Evolutionary conservation across 2,113 vertebrate genomes (phyloP).

Genomic region (Pardalotus punctatus): DNA sequence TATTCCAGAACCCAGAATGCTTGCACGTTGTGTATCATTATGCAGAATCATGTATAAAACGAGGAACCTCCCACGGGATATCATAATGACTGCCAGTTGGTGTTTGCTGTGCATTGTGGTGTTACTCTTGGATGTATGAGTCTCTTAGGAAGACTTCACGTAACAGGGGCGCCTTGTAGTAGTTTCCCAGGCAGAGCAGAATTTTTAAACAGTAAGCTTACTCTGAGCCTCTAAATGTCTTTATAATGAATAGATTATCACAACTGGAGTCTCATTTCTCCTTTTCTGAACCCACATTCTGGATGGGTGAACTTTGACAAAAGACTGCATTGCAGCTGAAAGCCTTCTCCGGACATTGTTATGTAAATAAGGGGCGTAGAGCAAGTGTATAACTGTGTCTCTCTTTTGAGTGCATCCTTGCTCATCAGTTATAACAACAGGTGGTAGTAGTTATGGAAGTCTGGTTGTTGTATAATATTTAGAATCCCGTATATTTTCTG

Average conservation of each 20-base stretch:
- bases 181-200: background rate
- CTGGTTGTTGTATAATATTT: slow-evolving; percentile 19
- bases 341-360: background rate
- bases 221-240: background rate
- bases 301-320: background rate
- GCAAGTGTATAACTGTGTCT: slow-evolving; percentile 6
- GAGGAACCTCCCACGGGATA: background rate
- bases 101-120: background rate
- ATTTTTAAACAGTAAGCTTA: background rate
- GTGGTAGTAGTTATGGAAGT: background rate
- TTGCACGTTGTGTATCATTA: background rate
- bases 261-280: background rate
- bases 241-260: background rate
- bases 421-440: slow-evolving; percentile 48
- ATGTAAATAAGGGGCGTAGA: background rate
- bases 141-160: background rate
- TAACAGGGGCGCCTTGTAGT: background rate
- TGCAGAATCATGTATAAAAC: background rate
- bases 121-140: background rate
- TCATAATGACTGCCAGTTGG: background rate
- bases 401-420: background rate
- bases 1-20: background rate
- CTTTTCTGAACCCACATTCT: background rate
- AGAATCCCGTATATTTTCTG: slow-evolving; percentile 41
- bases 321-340: background rate